These are phyloP conservation scores for Zygothrica quintamaculata DNA, from an alignment of 2,888 invertebrate species.

Conservation along the genomic window DNA sequence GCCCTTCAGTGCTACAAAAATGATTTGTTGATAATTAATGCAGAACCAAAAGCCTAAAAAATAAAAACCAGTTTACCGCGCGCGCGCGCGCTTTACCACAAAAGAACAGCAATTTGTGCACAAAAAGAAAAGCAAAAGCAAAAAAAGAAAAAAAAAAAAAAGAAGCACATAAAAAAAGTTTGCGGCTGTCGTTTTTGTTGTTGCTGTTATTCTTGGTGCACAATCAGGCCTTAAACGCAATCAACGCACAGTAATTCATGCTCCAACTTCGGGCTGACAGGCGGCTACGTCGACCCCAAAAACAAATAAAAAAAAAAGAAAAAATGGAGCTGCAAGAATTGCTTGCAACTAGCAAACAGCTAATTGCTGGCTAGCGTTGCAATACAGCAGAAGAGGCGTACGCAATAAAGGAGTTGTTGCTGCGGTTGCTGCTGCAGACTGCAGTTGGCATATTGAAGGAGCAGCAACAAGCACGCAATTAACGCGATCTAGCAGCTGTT, in stretches of 20 bases:
- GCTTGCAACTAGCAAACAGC: constrained; percentile 45
- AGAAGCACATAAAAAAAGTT: too few relatives aligned
- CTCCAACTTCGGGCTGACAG: constrained; percentile 59
- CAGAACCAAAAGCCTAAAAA: constrained; percentile 52
- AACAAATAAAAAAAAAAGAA: constrained; percentile 41
- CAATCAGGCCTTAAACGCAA: constrained; percentile 79
- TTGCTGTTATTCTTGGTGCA: constrained; percentile 31
- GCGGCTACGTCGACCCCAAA: constrained; percentile 41
- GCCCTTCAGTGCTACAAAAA: constrained; percentile 74
- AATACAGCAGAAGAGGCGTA: background rate
- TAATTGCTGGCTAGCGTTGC: constrained; percentile 58
- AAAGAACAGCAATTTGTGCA: constrained; percentile 72
- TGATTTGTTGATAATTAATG: constrained; percentile 81
- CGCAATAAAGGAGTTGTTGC: too few relatives aligned
- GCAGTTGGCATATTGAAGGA: background rate
- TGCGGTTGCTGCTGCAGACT: too few relatives aligned
- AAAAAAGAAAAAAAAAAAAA: too few relatives aligned
- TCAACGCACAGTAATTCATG: constrained; percentile 80
- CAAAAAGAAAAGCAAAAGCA: constrained; percentile 1
- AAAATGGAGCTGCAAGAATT: constrained; percentile 27
- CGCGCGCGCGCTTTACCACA: constrained; percentile 34
- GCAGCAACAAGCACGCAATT: constrained; percentile 51
- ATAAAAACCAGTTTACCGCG: constrained; percentile 63
- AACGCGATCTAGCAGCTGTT: constrained; percentile 34
- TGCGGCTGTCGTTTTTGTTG: constrained; percentile 20